These are phyloP conservation scores for Holacanthella duospinosa DNA, from an alignment of 2,888 invertebrate species.

Conservation along the genomic window DNA sequence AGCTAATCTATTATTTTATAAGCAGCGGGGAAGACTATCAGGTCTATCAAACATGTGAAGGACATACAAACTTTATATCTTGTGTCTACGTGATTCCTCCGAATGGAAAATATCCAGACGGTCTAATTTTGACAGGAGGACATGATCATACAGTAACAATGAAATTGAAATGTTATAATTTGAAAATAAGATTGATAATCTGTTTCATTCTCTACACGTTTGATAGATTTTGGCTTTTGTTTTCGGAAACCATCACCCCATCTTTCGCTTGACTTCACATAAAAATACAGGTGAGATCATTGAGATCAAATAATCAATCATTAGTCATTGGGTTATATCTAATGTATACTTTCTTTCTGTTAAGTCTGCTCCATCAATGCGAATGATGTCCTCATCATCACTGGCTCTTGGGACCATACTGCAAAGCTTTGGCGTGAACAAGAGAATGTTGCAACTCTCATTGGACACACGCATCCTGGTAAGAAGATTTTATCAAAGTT, in stretches of 20 bases:
- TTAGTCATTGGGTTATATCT: neutral
- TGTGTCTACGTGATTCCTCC: constrained; percentile 67
- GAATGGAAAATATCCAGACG: constrained; percentile 57
- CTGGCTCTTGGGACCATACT: constrained; percentile 88
- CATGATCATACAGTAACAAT: constrained; percentile 63
- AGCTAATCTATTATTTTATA: neutral
- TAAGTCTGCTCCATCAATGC: constrained; percentile 45
- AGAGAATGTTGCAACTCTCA: constrained; percentile 49
- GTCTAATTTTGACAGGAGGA: constrained; percentile 75
- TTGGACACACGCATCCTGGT: constrained; percentile 48
- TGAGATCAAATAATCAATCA: neutral
- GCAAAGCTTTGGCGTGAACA: constrained; percentile 68
- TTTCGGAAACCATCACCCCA: constrained; percentile 56
- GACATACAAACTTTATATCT: constrained; percentile 77
- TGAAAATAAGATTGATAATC: no score
- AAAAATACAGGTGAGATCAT: constrained; percentile 52
- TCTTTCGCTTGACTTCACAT: constrained; percentile 64
- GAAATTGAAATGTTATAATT: no score
- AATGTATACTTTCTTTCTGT: constrained; percentile 14
- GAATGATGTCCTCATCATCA: constrained; percentile 52
- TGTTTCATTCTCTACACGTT: no score
- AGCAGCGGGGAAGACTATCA: constrained; percentile 7
- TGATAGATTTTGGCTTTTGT: constrained; percentile 57
- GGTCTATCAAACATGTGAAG: constrained; percentile 58
- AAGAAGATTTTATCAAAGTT: neutral